A percentile compares a stretch with the other conserved stretches of the same genome.
Conservation (phyloP, 92 coral and sea anemone species). For the Porites cylindrica region DNA sequence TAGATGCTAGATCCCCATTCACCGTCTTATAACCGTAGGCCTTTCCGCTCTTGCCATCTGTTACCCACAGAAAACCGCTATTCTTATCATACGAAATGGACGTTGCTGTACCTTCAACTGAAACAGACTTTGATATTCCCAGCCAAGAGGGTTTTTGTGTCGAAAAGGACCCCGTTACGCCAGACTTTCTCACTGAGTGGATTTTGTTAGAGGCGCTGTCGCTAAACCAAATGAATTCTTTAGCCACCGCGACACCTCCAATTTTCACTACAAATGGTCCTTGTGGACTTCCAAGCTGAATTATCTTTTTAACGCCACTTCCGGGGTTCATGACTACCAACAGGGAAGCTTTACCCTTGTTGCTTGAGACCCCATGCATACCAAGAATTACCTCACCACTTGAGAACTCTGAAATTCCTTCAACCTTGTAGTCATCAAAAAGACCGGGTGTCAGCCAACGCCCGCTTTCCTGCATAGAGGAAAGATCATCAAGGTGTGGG, state of each 20-base stretch:
- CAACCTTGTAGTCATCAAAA: conserved; percentile 93
- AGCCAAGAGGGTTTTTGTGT: conserved; percentile 73
- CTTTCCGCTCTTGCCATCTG: conserved; percentile 71
- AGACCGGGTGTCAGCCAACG: conserved; percentile 95
- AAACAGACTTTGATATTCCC: conserved; percentile 51
- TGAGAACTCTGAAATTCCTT: conserved; percentile 82
- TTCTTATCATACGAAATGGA: conserved; percentile 89
- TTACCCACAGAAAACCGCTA: conserved; percentile 86
- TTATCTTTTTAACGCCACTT: conserved; percentile 74
- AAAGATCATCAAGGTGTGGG: conserved; percentile 95
- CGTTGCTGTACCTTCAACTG: conserved; percentile 75
- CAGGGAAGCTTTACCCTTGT: conserved; percentile 83
- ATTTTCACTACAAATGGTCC: conserved; percentile 71
- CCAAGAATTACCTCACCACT: conserved; percentile 75
- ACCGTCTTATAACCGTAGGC: conserved; percentile 83
- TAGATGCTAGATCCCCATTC: conserved; percentile 74
- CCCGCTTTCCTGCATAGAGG: conserved; percentile 83
- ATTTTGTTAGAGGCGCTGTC: conserved; percentile 68
- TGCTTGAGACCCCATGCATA: conserved; percentile 93
- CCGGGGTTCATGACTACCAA: conserved; percentile 82
- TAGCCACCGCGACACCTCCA: conserved; percentile 89
- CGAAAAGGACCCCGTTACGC: conserved; percentile 69
- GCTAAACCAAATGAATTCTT: conserved; percentile 86
- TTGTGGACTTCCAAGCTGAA: conserved; percentile 76
- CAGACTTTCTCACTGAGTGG: conserved; percentile 67